Evolutionary conservation across 1,140 invertebrate genomes (phyloP).

Genomic region (Drosophila obscura): DNA sequence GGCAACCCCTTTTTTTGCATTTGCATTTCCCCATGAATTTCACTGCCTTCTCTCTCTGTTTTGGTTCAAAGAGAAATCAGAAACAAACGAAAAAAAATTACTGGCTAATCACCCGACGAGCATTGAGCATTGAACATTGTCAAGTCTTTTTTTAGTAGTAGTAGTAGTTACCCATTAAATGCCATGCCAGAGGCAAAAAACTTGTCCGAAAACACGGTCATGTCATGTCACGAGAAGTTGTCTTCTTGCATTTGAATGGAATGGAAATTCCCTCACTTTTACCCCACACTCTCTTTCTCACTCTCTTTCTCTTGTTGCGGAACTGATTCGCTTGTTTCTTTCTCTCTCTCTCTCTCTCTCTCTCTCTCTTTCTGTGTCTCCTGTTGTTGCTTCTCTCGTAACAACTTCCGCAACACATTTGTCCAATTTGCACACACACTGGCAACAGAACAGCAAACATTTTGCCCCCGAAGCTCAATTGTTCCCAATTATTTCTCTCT

Average conservation of each 20-base stretch:
- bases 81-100: neutral
- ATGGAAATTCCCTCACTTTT: neutral
- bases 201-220: neutral
- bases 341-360: too few relatives aligned
- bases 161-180: neutral
- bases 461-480: constrained; percentile 48
- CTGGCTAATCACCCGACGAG: neutral
- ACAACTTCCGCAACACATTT: constrained; percentile 69
- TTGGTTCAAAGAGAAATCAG: neutral
- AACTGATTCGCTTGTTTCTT: too few relatives aligned
- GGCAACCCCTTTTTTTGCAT: too few relatives aligned
- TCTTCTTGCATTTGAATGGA: constrained; percentile 11
- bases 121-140: too few relatives aligned
- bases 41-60: too few relatives aligned
- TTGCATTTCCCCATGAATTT: too few relatives aligned
- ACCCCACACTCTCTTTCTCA: too few relatives aligned
- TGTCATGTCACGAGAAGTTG: too few relatives aligned
- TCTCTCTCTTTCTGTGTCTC: constrained; percentile 2
- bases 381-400: constrained; percentile 30
- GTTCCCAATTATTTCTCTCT: constrained; percentile 59
- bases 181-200: too few relatives aligned
- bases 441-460: constrained; percentile 14
- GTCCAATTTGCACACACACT: constrained; percentile 60
- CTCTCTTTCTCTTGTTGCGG: too few relatives aligned
- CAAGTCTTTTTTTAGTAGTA: neutral